These are phyloP conservation scores for Caenorhabditis latens DNA, from an alignment of 1,140 invertebrate species.

Conservation along the genomic window DNA sequence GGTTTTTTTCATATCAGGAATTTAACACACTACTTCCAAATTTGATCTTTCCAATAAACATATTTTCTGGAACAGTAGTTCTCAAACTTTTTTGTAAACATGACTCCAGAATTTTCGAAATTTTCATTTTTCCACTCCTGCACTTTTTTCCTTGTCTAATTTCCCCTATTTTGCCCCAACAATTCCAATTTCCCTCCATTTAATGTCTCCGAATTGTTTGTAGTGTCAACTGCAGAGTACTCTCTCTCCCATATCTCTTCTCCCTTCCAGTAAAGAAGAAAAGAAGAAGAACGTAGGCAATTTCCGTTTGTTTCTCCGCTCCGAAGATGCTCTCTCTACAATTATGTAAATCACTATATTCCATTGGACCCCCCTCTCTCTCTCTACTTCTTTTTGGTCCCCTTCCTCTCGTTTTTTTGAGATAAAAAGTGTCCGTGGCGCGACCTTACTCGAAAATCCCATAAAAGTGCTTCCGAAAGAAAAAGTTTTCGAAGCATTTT, in stretches of 20 bases:
- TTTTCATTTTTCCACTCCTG: no score
- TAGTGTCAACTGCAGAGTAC: background rate
- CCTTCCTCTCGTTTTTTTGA: background rate
- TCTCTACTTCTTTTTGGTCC: background rate
- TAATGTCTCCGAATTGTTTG: background rate
- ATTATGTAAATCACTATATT: slow-evolving; percentile 38
- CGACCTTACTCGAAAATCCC: background rate
- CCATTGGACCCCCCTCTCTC: background rate
- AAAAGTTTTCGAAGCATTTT: no score
- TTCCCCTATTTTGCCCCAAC: no score
- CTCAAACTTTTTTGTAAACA: no score
- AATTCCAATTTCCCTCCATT: no score
- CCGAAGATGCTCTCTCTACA: background rate
- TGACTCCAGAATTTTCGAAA: no score
- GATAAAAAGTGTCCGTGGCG: no score
- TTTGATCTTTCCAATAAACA: no score
- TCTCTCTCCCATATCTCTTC: background rate
- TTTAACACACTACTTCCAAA: no score
- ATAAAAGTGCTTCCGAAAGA: background rate
- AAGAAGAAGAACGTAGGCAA: slow-evolving; percentile 32
- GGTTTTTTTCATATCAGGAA: no score
- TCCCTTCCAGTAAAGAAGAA: background rate
- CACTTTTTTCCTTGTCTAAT: no score
- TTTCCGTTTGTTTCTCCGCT: background rate
- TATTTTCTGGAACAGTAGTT: no score